phyloP scores from a whole-genome alignment of 2,888 invertebrate species.

The Petrolisthes manimaculis region DNA sequence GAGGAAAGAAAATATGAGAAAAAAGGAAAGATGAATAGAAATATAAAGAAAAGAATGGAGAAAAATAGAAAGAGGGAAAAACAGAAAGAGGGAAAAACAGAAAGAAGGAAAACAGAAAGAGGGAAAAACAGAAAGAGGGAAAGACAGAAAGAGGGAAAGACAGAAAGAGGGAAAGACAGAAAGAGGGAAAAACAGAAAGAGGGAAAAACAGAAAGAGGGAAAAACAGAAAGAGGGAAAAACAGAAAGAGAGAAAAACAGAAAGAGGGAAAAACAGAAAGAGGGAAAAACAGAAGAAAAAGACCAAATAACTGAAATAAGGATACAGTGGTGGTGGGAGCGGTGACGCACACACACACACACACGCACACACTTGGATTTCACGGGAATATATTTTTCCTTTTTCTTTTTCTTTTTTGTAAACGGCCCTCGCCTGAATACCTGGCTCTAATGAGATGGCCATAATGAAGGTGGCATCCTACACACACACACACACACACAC shows the following conservation, averaged over 20 bases:
- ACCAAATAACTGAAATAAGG: neutral
- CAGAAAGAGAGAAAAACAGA: neutral
- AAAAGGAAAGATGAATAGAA: neutral
- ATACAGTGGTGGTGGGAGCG: neutral
- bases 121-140: neutral
- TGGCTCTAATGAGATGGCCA: no score
- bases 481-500: conserved; percentile 29
- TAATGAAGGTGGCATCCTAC: no score
- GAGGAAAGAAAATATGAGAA: neutral
- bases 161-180: neutral
- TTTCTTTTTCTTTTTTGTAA: no score
- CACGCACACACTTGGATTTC: neutral
- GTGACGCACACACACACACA: neutral
- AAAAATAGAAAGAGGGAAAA: neutral
- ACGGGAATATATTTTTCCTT: no score
- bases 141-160: no score
- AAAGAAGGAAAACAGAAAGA: neutral
- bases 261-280: neutral
- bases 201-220: neutral
- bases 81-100: neutral
- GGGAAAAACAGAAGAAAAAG: conserved; percentile 1
- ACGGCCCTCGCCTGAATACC: no score
- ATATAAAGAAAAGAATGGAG: neutral
- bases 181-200: neutral
- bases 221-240: neutral